phyloP scores from a whole-genome alignment of 1,140 invertebrate genomes.

The Heliconius hewitsoni region DNA sequence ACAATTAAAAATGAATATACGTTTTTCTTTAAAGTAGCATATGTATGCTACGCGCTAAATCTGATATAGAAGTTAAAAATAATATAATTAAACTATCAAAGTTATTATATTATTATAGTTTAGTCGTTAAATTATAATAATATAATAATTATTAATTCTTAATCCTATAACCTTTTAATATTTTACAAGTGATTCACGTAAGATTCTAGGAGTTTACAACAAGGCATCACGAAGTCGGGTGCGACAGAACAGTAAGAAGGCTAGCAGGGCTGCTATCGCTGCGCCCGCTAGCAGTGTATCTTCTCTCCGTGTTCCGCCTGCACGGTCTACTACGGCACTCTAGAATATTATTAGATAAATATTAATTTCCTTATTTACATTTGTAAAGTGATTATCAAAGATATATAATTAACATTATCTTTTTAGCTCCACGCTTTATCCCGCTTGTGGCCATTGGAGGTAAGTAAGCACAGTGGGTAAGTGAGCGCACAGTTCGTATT shows the following conservation, averaged over 20 bases:
- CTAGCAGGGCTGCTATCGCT: conserved; percentile 66
- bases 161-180: background rate
- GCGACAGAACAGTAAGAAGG: conserved; percentile 68
- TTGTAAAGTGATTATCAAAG: no score
- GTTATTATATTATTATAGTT: background rate
- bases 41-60: no score
- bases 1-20: no score
- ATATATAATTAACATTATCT: no score
- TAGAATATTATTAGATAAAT: conserved; percentile 41
- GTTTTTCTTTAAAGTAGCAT: no score
- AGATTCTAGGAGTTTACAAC: conserved; percentile 39
- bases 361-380: no score
- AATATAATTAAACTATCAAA: background rate
- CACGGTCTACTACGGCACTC: conserved; percentile 69
- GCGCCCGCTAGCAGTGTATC: conserved; percentile 70
- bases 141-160: background rate
- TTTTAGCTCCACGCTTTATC: no score
- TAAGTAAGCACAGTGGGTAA: no score
- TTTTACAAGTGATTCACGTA: background rate
- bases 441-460: no score
- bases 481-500: no score
- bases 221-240: conserved; percentile 59
- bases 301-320: conserved; percentile 60
- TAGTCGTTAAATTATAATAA: no score
- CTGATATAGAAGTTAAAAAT: background rate